Conservation (phyloP, 2,888 invertebrate genomes). For the Napeogenes inachia region DNA sequence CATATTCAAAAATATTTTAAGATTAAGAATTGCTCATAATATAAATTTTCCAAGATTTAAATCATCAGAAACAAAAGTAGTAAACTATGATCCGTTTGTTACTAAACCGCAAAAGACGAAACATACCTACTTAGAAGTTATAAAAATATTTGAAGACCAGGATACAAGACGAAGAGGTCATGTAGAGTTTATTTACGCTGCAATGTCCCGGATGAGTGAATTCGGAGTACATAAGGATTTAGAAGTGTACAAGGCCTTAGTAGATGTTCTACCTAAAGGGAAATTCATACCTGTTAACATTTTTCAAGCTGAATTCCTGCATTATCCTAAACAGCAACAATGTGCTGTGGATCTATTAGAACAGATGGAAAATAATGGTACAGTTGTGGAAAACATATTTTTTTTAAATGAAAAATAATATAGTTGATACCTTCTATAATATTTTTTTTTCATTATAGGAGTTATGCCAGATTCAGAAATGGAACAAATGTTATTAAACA, state of each 20-base stretch:
- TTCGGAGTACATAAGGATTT: constrained; percentile 93
- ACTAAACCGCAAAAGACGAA: constrained; percentile 78
- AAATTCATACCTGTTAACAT: constrained; percentile 89
- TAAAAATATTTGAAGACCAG: constrained; percentile 84
- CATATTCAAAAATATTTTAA: constrained; percentile 51
- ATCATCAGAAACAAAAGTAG: constrained; percentile 58
- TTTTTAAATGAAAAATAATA: not conserved
- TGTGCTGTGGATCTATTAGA: constrained; percentile 93
- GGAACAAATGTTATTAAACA: constrained; percentile 87
- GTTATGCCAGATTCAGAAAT: constrained; percentile 95
- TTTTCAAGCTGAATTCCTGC: constrained; percentile 93
- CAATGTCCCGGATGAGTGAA: constrained; percentile 90
- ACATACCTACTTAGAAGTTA: constrained; percentile 82
- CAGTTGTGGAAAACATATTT: constrained; percentile 26
- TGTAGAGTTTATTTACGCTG: constrained; percentile 95
- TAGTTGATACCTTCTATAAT: not conserved
- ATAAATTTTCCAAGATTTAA: constrained; percentile 55
- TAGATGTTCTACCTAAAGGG: constrained; percentile 93
- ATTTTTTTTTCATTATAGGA: constrained; percentile 58
- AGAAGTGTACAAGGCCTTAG: constrained; percentile 89
- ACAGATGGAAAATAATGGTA: constrained; percentile 96
- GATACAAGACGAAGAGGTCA: constrained; percentile 87
- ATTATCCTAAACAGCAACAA: constrained; percentile 97
- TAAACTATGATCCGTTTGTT: constrained; percentile 68
- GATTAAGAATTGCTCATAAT: constrained; percentile 40